Evolutionary conservation across 2,888 invertebrate species (phyloP).

Genomic region (Aromia moschata): DNA sequence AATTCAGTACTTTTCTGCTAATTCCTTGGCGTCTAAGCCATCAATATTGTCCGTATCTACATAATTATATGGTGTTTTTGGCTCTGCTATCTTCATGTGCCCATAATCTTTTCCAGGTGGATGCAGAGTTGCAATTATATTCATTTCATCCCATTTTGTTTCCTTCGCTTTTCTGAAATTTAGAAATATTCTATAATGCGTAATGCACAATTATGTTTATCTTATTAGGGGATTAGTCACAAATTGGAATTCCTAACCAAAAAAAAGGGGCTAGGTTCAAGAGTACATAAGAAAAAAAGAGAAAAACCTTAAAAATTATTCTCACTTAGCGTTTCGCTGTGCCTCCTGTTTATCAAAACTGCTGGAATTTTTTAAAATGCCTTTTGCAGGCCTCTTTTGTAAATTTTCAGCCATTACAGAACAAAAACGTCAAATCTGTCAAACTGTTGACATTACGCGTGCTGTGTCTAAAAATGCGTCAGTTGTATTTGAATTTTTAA

Average conservation of each 20-base stretch:
- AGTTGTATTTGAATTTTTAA: not conserved
- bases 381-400: constrained; percentile 85
- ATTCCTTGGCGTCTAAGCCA: constrained; percentile 73
- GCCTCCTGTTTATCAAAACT: constrained; percentile 80
- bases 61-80: constrained; percentile 91
- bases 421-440: constrained; percentile 31
- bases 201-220: not conserved
- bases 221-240: constrained; percentile 9
- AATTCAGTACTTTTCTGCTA: constrained; percentile 84
- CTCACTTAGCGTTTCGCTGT: constrained; percentile 50
- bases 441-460: constrained; percentile 13
- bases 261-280: constrained; percentile 14
- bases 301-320: constrained; percentile 15
- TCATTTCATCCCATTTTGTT: constrained; percentile 97
- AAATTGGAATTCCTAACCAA: constrained; percentile 24
- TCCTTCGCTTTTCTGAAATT: constrained; percentile 62
- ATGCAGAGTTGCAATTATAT: constrained; percentile 97
- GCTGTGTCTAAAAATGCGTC: constrained; percentile 1
- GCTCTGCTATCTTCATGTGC: constrained; percentile 98
- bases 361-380: constrained; percentile 91
- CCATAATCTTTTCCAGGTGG: constrained; percentile 99
- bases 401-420: constrained; percentile 77
- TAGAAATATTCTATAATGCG: constrained; percentile 16
- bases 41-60: constrained; percentile 69
- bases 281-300: not conserved